Evolutionary conservation across 37 sponge, comb jelly and placozoan genomes (phyloP), one percentile per base, ranked within the genome.

Genomic region (Mnemiopsis leidyi): DNA sequence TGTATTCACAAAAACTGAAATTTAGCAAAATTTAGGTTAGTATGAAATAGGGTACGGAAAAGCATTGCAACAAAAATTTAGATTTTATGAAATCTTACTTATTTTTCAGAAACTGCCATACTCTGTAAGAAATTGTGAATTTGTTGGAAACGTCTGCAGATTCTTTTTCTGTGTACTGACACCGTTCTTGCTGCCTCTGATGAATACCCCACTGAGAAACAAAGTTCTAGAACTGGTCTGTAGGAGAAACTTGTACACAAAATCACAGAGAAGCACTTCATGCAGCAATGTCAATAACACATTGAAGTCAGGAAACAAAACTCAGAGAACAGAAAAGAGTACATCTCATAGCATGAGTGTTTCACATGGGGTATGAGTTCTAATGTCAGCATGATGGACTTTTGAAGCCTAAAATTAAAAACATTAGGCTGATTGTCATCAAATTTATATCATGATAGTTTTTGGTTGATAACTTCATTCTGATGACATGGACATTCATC

Each of bases 141-240:
- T 71, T 71, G 75, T 71, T 29, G 75, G 75, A 71, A 71, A 71
- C n/a, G 30, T 71, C 30, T 71, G 25, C 75, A n/a, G 75, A 71
- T 71, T 71, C 30, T 71, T 71, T 28, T 71, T 71, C 75, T 29
- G 75, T 28, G 75, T 71, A 5, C 75, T 71, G 2, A 71, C 75
- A 28, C 75, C 75, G n/a, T 71, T 71, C 30, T 25, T 71, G 75
- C 30, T 71, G n/a, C 75, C 75, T 28, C n/a, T 71, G 30, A n/a
- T 71, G 25, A 71, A 71, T 71, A 71, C 75, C 2, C 25, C 75
- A 29, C 75, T 71, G 75, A 71, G 30, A 25, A 71, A 71, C 75
- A 71, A 71, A 28, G 75, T 28, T 23, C 75, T 5, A 25, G 75
- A 71, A 29, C 5, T 71, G 75, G 30, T 71, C 7, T 71, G 75